phyloP scores from a whole-genome alignment of 1,140 invertebrate species.

The Camponotus vicinus region DNA sequence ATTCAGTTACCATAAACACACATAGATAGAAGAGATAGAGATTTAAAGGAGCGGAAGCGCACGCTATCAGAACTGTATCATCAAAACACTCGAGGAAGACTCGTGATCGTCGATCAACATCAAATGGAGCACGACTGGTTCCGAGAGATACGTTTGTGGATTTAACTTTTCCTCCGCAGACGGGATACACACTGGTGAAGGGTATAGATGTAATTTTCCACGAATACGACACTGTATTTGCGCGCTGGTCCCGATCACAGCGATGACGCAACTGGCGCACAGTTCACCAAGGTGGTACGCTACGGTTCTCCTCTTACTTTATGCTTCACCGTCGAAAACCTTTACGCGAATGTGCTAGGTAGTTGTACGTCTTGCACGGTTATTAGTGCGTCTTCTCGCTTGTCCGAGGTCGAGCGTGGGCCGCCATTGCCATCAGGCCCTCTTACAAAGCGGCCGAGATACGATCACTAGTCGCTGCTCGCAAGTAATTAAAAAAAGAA shows the following conservation, averaged over 20 bases:
- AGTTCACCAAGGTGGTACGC: slow-evolving; percentile 1
- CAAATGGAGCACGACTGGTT: not conserved
- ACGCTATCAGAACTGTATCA: not conserved
- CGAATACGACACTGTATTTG: not conserved
- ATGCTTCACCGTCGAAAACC: slow-evolving; percentile 1
- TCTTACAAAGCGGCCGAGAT: not conserved
- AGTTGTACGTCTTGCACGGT: not conserved
- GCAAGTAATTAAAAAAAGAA: slow-evolving; percentile 1
- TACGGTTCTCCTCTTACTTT: slow-evolving; percentile 53
- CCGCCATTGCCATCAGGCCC: not conserved
- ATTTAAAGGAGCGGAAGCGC: not conserved
- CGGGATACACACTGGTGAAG: not conserved
- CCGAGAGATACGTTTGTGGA: not conserved
- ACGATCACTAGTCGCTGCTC: not conserved
- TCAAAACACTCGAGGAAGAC: too few species aligned
- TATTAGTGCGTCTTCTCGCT: slow-evolving; percentile 17
- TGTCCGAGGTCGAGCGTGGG: not conserved
- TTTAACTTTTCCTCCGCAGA: not conserved
- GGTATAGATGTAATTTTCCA: not conserved
- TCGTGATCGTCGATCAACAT: not conserved
- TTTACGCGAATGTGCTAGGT: not conserved
- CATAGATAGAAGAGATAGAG: not conserved
- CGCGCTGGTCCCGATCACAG: slow-evolving; percentile 36
- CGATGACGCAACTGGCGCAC: slow-evolving; percentile 62
- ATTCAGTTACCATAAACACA: too few species aligned